Evolutionary conservation across 2,797 vertebrate genomes (phyloP).

Genomic region (Myiotriccus ornatus): DNA sequence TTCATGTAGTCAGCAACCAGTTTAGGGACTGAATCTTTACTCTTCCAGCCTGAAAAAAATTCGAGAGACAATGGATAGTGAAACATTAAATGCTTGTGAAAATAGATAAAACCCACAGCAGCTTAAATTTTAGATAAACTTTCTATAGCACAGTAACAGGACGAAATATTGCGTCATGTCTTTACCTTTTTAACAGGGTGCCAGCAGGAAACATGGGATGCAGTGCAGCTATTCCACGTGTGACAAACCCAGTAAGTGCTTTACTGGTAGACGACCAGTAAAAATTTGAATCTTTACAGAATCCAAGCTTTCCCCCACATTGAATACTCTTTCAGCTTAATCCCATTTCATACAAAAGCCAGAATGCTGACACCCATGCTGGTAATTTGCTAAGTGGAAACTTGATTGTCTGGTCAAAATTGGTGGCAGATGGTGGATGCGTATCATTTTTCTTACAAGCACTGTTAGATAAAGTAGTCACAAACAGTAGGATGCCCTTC

Average conservation of each 20-base stretch:
- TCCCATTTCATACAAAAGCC: not conserved
- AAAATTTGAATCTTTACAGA: not conserved
- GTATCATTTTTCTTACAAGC: not conserved
- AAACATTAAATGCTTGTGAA: not conserved
- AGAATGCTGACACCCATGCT: not conserved
- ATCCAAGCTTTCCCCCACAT: not conserved
- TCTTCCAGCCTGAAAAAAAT: slow-evolving; percentile 68
- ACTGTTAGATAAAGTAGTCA: not conserved
- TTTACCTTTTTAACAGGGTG: not conserved
- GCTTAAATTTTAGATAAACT: not conserved
- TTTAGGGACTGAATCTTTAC: slow-evolving; percentile 76
- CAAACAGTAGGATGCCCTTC: not conserved
- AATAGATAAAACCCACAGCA: not conserved
- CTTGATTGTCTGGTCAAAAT: not conserved
- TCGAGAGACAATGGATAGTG: not conserved
- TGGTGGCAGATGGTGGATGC: not conserved
- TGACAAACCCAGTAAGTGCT: not conserved
- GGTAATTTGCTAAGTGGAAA: not conserved
- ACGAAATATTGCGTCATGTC: not conserved
- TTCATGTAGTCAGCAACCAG: slow-evolving; percentile 83
- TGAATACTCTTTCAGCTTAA: not conserved
- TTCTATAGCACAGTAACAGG: not conserved
- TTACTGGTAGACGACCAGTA: not conserved
- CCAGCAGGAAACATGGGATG: not conserved
- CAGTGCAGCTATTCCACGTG: not conserved